Evolutionary conservation across 2,888 invertebrate genomes (phyloP), one percentile per base, ranked within the genome.

Genomic region (Tipula confusa): DNA sequence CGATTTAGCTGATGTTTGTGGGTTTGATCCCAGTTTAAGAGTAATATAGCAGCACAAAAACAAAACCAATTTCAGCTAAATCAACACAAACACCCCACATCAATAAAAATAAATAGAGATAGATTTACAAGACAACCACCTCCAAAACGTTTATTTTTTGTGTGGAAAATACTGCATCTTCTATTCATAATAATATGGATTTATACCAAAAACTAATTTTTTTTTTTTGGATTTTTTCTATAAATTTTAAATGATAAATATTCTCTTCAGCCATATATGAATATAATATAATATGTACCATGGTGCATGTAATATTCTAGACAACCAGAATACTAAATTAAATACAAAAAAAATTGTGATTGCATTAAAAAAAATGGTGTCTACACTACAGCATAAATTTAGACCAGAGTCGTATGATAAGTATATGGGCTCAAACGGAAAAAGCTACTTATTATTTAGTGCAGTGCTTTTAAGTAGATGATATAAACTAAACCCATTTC

Each of bases 231-330:
- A 64, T 9, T 9, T 64, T 64, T 64, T 64, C 64, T 64, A 64
- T 64, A 64, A 64, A 64, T 64, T 64, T 24, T 64, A 64, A 64
- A 64, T 64, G 64, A 64, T 64, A 64, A 64, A 64, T 64, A 64
- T 64, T 24, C 64, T 24, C 7, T 64, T n/a, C 24, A 9, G 18
- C 64, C 64, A 64, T 64, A 33, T 11, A 33, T 33, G 33, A 1
- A 33, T n/a, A n/a, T n/a, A n/a, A 6, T 33, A 9, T 1, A 4
- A 33, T 33, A 33, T 11, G 33, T 33, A 43, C 43, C 15, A 43
- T 43, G 43, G 64, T 24, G 24, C 64, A 64, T 64, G 64, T 64
- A 64, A 64, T 64, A 64, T 64, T 64, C 64, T 64, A 64, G 64
- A 64, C 64, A 64, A 64, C 64, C 24, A 64, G 24, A 64, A 48